These are phyloP conservation scores for Leucozona laternaria DNA, from an alignment of 2,888 invertebrate genomes.

Conservation along the genomic window DNA sequence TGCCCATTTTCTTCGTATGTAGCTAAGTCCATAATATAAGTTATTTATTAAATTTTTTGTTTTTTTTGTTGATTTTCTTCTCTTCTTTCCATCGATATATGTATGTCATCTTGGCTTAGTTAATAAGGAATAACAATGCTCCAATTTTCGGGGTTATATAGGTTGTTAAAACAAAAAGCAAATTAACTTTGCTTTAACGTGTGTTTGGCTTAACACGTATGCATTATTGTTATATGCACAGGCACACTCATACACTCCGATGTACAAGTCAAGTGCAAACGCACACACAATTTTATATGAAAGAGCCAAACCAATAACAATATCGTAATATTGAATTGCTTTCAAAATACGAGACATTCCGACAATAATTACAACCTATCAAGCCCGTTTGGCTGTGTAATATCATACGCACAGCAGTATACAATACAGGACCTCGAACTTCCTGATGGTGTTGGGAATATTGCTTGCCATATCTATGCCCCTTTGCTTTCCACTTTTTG, in stretches of 20 bases:
- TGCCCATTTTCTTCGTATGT: background rate
- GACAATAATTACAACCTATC: constrained; percentile 59
- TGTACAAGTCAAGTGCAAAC: background rate
- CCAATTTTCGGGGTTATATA: background rate
- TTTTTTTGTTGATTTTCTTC: background rate
- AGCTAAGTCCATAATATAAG: background rate
- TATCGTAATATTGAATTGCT: constrained; percentile 26
- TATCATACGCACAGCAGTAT: too few species aligned
- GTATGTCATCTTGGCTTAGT: background rate
- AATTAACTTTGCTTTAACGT: constrained; percentile 11
- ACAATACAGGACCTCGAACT: background rate
- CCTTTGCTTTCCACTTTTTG: background rate
- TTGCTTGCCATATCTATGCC: background rate
- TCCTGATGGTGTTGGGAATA: constrained; percentile 20
- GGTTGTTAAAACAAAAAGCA: constrained; percentile 6
- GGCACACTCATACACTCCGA: background rate
- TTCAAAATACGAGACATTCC: constrained; percentile 32
- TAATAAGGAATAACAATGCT: background rate
- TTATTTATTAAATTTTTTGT: background rate
- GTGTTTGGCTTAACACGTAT: background rate
- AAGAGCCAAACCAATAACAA: constrained; percentile 16
- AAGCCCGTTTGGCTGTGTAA: constrained; percentile 7
- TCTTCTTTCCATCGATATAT: background rate
- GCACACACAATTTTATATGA: background rate
- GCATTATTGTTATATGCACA: background rate